Base-by-base conservation (phyloP, 2,113 vertebrate genomes). In the Tursiops truncatus region DNA sequence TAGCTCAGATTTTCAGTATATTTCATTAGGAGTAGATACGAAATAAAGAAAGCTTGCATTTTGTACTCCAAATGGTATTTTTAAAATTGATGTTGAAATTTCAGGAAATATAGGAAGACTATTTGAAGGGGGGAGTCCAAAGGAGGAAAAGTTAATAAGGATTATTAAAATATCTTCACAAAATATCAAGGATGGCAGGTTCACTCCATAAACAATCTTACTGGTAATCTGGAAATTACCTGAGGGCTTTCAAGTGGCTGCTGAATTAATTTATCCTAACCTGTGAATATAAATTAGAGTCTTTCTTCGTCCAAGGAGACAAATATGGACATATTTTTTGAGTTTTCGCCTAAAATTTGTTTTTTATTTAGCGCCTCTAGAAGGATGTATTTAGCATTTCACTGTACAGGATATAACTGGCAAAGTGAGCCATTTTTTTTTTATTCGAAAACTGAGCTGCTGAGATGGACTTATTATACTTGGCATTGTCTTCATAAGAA, bases 191-290 rank as follows among this genome's bases (percentile, higher is more conserved):
- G 44, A 96, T 82, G 94, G 41, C 77, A 84, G 18, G 28, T 92
- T 96, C 62, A 88, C 44, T 98, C 93, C 8, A 53, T 92, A 67
- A n/a, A 92, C 80, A 36, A 50, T 82, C 88, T 90, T 97, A 28
- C 62, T 89, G 76, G 36, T 89, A 68, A 97, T 94, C 67, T 97
- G 33, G 41, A 98, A 98, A 97, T 97, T 95, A 96, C 77, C 95
- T 95, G 62, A 97, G 92, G 71, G 89, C 11, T 98, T 98, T 98
- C 89, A 97, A 92, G 91, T 96, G 90, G 53, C 97, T 95, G 89
- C 86, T 95, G 73, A 98, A 98, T 98, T 98, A 97, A 97, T 97
- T 97, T 98, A 76, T 95, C 94, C 85, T 96, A 97, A 91, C 65
- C 96, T 95, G 31, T 90, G 68, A 97, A 63, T 96, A 71, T 62